Conservation (phyloP, 2,113 vertebrate species). For the mouse (Mus musculus) region DNA sequence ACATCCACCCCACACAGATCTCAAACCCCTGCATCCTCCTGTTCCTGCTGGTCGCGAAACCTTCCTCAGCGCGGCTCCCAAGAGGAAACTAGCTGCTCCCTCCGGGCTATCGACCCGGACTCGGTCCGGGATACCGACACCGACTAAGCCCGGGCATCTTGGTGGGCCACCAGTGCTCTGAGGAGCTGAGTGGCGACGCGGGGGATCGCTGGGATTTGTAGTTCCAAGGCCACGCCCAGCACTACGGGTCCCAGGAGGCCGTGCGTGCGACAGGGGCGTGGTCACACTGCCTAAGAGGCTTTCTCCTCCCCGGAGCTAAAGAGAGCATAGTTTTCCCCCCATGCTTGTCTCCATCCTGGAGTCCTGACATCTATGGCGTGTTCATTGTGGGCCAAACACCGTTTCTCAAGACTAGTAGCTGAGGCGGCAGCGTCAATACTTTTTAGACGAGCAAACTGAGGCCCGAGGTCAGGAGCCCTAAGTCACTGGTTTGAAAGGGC, state of each 20-base stretch:
- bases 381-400: slow-evolving; percentile 11
- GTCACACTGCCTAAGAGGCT: neutral
- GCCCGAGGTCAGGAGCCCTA: neutral
- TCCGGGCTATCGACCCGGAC: slow-evolving; percentile 38
- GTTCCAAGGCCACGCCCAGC: slow-evolving; percentile 60
- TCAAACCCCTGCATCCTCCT: neutral
- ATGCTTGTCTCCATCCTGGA: neutral
- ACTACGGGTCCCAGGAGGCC: slow-evolving; percentile 79
- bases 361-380: neutral
- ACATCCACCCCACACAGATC: neutral
- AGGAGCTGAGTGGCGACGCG: slow-evolving; percentile 68
- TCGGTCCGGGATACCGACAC: neutral
- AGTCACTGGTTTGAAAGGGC: neutral
- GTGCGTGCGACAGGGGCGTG: slow-evolving; percentile 68
- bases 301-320: neutral
- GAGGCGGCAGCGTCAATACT: neutral
- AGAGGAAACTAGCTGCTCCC: slow-evolving; percentile 82
- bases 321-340: neutral
- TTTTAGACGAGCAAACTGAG: slow-evolving; percentile 34
- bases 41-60: slow-evolving; percentile 78
- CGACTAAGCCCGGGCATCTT: neutral
- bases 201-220: slow-evolving; percentile 69
- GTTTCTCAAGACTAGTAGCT: neutral
- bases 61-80: slow-evolving; percentile 86
- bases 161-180: slow-evolving; percentile 23